Conservation (phyloP, 2,797 vertebrate species). For the Sparidentex hasta region DNA sequence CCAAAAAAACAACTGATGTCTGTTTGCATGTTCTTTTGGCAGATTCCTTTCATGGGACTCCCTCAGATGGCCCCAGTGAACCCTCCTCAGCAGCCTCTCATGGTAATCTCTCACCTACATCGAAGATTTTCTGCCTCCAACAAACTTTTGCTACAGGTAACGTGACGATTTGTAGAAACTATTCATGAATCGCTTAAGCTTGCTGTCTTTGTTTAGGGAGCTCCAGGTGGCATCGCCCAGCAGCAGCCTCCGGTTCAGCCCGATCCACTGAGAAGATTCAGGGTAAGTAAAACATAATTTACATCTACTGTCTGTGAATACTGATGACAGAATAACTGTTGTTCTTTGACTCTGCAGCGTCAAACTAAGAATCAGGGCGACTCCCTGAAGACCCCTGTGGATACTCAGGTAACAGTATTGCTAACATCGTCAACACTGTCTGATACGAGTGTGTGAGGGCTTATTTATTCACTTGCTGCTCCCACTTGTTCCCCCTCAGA, state of each 20-base stretch:
- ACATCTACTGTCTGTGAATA: not conserved
- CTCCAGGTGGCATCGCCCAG: slow-evolving; percentile 47
- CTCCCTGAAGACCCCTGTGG: slow-evolving; percentile 37
- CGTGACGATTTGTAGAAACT: not conserved
- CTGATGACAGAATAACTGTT: slow-evolving; percentile 17
- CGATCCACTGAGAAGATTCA: slow-evolving; percentile 70
- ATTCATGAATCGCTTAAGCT: not conserved
- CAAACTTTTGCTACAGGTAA: not conserved
- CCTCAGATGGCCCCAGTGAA: slow-evolving; percentile 71
- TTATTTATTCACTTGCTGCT: not conserved
- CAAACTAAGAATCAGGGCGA: slow-evolving; percentile 56
- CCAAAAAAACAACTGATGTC: not conserved
- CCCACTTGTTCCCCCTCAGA: slow-evolving; percentile 45
- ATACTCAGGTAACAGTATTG: slow-evolving; percentile 70
- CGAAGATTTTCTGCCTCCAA: not conserved
- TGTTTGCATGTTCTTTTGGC: slow-evolving; percentile 18
- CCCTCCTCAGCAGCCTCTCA: slow-evolving; percentile 66
- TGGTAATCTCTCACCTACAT: slow-evolving; percentile 48
- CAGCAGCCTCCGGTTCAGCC: slow-evolving; percentile 64
- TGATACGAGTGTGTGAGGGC: not conserved
- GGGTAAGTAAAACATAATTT: slow-evolving; percentile 54
- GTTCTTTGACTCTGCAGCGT: slow-evolving; percentile 62
- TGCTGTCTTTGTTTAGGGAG: slow-evolving; percentile 45
- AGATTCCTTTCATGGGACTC: slow-evolving; percentile 60
- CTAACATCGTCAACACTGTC: not conserved